Percentiles rank a stretch among this genome's conserved stretches.
These are phyloP conservation scores for Megalonaias nervosa DNA, from an alignment of 1,140 invertebrate genomes.

Conservation along the genomic window DNA sequence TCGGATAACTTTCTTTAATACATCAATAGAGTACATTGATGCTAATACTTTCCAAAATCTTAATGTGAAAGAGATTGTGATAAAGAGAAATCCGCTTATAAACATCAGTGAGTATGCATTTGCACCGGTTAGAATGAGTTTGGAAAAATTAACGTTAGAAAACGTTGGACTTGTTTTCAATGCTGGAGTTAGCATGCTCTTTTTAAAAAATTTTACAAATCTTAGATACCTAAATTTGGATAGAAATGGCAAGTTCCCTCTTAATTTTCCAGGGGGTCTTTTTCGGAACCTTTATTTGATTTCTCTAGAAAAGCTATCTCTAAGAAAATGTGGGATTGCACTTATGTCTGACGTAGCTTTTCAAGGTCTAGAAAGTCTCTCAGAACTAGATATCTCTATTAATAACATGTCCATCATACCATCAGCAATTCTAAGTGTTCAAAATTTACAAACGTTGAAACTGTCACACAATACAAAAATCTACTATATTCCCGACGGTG, in stretches of 20 bases:
- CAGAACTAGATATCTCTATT: conserved; percentile 25
- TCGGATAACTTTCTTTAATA: conserved; percentile 10
- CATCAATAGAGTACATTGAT: neutral
- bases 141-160: conserved; percentile 15
- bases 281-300: conserved; percentile 17
- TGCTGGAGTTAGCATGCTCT: conserved; percentile 15
- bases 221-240: conserved; percentile 19
- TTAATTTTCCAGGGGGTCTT: conserved; percentile 13
- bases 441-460: conserved; percentile 25
- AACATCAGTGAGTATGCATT: conserved; percentile 5
- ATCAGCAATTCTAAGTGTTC: conserved; percentile 7
- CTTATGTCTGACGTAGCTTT: conserved; percentile 11
- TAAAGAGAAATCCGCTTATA: conserved; percentile 3
- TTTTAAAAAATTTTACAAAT: conserved; percentile 18
- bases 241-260: conserved; percentile 19
- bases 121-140: neutral
- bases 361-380: conserved; percentile 16
- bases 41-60: conserved; percentile 5
- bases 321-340: conserved; percentile 23
- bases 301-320: conserved; percentile 10
- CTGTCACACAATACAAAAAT: conserved; percentile 24
- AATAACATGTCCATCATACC: conserved; percentile 15
- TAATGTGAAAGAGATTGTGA: conserved; percentile 6
- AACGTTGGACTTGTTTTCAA: conserved; percentile 8
- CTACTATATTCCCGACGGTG: conserved; percentile 28